A percentile compares a stretch with the other conserved stretches of the same genome.
Evolutionary conservation across 2,113 vertebrate genomes (phyloP).

Genomic region (Podilymbus podiceps): DNA sequence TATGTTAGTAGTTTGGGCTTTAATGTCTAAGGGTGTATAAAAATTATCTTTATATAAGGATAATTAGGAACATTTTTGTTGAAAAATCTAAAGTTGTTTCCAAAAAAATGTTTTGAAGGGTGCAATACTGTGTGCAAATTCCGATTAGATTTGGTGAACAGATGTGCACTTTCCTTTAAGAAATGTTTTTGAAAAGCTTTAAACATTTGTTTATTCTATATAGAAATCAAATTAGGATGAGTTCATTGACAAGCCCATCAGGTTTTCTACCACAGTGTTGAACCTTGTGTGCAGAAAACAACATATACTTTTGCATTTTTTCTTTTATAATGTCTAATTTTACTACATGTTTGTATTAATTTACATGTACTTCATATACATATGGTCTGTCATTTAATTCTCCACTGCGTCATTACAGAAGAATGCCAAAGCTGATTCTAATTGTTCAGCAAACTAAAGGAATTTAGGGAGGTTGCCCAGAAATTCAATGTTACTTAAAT

Average conservation of each 20-base stretch:
- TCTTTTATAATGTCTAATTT: not conserved
- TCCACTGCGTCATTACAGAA: conserved; percentile 48
- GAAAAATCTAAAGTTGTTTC: conserved; percentile 3
- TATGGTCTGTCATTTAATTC: conserved; percentile 69
- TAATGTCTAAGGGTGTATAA: not conserved
- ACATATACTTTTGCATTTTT: not conserved
- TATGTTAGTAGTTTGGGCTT: not conserved
- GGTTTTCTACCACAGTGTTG: not conserved
- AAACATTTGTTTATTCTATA: not conserved
- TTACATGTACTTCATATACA: conserved; percentile 61
- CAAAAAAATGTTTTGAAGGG: not conserved
- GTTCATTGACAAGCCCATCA: not conserved
- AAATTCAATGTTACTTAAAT: conserved; percentile 69
- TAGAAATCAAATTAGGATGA: not conserved
- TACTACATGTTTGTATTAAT: conserved; percentile 37
- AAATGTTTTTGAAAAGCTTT: not conserved
- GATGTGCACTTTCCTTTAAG: not conserved
- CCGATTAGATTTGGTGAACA: conserved; percentile 25
- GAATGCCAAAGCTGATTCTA: conserved; percentile 73
- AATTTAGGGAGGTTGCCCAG: conserved; percentile 70
- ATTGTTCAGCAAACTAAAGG: conserved; percentile 68
- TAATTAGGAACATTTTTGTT: conserved; percentile 14
- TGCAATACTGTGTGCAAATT: not conserved
- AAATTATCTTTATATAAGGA: not conserved
- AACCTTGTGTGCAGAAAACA: not conserved